Conservation (phyloP, 2,113 vertebrate genomes). For the Acanthisitta chloris region DNA sequence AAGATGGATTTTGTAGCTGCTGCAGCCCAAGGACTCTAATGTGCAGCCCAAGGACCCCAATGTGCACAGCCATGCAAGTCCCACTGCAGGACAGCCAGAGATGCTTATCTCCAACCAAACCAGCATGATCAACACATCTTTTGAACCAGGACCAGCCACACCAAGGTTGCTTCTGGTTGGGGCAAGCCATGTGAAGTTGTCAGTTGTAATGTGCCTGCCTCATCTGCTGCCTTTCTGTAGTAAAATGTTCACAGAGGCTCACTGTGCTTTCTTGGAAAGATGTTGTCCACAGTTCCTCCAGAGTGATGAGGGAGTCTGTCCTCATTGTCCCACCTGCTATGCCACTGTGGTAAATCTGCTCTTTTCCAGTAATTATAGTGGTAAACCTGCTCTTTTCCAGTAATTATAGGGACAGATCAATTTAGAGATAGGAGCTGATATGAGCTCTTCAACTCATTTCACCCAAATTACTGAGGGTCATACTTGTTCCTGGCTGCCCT, state of each 20-base stretch:
- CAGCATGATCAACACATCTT: neutral
- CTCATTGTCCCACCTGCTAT: neutral
- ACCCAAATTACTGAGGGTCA: neutral
- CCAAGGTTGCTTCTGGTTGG: neutral
- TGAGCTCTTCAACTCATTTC: neutral
- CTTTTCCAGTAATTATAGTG: neutral
- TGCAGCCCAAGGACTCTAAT: neutral
- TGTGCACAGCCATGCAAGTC: neutral
- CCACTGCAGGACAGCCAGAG: no score
- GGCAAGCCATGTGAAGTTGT: neutral
- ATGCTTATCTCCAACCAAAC: neutral
- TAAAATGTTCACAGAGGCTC: neutral
- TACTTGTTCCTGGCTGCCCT: neutral
- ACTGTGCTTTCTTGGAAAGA: neutral
- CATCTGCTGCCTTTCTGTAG: neutral
- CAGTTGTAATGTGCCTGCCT: neutral
- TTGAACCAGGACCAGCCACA: neutral
- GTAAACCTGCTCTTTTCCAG: neutral
- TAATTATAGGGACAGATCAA: neutral
- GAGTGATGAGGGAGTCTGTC: neutral
- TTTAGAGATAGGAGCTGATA: neutral
- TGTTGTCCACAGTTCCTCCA: neutral
- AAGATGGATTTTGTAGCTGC: neutral
- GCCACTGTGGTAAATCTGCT: neutral
- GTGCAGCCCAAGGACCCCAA: neutral